phyloP scores from a whole-genome alignment of 2,888 invertebrate species.

The Meta bourneti region DNA sequence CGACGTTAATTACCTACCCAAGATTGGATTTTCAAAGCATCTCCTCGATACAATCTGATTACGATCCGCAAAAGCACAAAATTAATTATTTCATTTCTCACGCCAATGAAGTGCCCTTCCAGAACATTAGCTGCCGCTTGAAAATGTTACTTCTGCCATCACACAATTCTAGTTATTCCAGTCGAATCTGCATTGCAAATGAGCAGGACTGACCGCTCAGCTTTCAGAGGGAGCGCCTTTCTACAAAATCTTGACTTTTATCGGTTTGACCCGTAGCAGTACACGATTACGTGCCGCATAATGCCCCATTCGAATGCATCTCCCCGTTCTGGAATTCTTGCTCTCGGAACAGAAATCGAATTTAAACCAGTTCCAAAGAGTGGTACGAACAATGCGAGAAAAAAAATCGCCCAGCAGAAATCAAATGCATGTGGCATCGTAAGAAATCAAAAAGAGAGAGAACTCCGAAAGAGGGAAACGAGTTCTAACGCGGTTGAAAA shows the following conservation, averaged over 20 bases:
- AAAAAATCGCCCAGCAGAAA: not conserved
- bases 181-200: slow-evolving; percentile 7
- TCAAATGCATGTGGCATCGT: not conserved
- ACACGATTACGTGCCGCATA: not conserved
- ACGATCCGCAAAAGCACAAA: no score
- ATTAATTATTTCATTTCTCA: no score
- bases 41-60: no score
- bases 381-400: slow-evolving; percentile 4
- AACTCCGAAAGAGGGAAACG: slow-evolving; percentile 41
- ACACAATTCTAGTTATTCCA: not conserved
- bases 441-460: not conserved
- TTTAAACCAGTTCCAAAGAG: slow-evolving; percentile 46
- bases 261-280: not conserved
- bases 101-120: no score
- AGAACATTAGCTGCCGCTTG: no score
- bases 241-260: not conserved
- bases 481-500: slow-evolving; percentile 59
- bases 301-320: not conserved
- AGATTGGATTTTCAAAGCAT: no score
- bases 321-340: not conserved
- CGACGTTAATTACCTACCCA: no score
- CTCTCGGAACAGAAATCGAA: slow-evolving; percentile 2
- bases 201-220: slow-evolving; percentile 24
- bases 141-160: not conserved
- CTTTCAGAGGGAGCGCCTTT: not conserved